A percentile compares a stretch with the other conserved stretches of the same genome.
phyloP scores from a whole-genome alignment of 2,113 vertebrate genomes.

The Hippocampus mohnikei region DNA sequence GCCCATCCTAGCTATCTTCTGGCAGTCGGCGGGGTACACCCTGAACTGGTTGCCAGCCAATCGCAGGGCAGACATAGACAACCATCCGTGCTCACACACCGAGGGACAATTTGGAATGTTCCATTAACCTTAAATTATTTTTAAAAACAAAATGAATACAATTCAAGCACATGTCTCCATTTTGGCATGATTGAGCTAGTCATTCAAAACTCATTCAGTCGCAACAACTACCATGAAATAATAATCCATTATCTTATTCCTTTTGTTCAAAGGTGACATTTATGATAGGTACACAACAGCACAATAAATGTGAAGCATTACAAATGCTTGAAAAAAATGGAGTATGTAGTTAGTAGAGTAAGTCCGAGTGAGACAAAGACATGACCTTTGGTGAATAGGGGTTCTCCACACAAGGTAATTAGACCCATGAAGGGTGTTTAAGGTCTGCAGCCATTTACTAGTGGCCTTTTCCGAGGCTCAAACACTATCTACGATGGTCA shows the following conservation, averaged over 20 bases:
- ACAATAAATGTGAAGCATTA: not conserved
- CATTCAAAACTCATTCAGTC: too few relatives aligned
- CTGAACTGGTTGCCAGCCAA: too few relatives aligned
- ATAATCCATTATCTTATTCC: not conserved
- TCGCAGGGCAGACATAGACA: too few relatives aligned
- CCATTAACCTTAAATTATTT: too few relatives aligned
- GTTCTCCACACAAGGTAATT: constrained; percentile 21
- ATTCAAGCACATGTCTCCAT: too few relatives aligned
- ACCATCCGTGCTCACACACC: too few relatives aligned
- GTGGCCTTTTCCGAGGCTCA: constrained; percentile 37
- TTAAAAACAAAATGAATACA: too few relatives aligned
- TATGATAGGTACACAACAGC: not conserved
- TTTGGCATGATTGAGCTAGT: too few relatives aligned
- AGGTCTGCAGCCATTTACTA: constrained; percentile 37
- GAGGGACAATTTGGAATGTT: too few relatives aligned
- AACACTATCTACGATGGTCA: constrained; percentile 21
- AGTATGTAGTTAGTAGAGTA: constrained; percentile 9
- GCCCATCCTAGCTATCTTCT: too few relatives aligned
- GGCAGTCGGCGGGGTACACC: too few relatives aligned
- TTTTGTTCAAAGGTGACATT: not conserved
- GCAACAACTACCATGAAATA: too few relatives aligned
- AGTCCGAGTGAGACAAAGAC: not conserved
- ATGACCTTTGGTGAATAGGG: constrained; percentile 46
- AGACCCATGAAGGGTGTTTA: constrained; percentile 26
- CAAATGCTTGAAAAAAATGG: not conserved